Conservation (phyloP, 35 echinoderm and acorn worm species). For the Hemicentrotus pulcherrimus region DNA sequence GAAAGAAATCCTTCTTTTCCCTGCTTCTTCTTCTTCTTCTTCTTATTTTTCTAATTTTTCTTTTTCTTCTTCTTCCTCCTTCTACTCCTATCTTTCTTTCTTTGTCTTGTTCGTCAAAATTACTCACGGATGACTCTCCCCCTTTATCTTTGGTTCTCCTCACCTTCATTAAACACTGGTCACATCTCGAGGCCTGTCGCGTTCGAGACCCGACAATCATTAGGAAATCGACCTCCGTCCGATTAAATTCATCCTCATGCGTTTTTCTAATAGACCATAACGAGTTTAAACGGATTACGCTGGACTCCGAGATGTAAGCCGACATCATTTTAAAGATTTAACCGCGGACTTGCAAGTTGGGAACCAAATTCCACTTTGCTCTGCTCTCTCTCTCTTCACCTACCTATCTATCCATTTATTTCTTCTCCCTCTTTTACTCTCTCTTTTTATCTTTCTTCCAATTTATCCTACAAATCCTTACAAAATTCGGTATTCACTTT, state of each 20-base stretch:
- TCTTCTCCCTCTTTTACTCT: background rate
- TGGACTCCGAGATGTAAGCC: background rate
- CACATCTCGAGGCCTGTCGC: background rate
- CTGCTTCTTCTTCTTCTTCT: background rate
- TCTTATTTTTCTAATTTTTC: background rate
- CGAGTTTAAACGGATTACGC: slow-evolving; percentile 30
- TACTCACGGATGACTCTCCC: background rate
- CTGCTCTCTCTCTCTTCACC: background rate
- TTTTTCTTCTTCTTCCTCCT: background rate
- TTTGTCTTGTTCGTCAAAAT: background rate
- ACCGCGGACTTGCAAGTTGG: background rate
- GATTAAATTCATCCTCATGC: slow-evolving; percentile 27
- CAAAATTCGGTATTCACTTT: too few relatives aligned
- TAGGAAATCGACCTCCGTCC: slow-evolving; percentile 8
- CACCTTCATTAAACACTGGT: slow-evolving; percentile 9
- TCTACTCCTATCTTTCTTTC: background rate
- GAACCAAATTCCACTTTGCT: background rate
- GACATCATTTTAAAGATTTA: slow-evolving; percentile 14
- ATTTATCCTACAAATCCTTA: too few relatives aligned
- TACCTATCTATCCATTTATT: background rate
- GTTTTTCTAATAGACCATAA: slow-evolving; percentile 25
- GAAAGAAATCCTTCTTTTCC: background rate
- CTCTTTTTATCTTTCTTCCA: background rate
- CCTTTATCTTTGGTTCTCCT: background rate
- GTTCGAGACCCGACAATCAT: background rate